A percentile compares a stretch with the other conserved stretches of the same genome.
Conservation (phyloP, 2,888 invertebrate species). For the Phaedon cochleariae region DNA sequence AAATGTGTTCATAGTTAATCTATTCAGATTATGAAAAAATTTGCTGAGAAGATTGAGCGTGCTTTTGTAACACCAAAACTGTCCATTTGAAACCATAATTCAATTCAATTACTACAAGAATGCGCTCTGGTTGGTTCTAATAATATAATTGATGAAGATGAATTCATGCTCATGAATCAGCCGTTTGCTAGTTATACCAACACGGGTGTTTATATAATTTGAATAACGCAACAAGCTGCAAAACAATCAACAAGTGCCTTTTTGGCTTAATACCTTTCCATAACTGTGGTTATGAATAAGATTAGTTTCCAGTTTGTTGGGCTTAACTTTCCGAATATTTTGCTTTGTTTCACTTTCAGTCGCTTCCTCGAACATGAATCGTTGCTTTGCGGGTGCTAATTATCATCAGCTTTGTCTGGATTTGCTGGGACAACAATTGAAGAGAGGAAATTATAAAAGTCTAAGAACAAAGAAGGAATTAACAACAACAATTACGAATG, state of each 20-base stretch:
- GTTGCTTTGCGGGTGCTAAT: slow-evolving; percentile 28
- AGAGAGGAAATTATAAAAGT: not conserved
- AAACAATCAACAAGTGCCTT: slow-evolving; percentile 51
- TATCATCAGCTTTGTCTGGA: slow-evolving; percentile 30
- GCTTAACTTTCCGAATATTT: slow-evolving; percentile 52
- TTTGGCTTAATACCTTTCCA: slow-evolving; percentile 48
- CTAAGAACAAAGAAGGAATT: not conserved
- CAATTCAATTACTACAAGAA: too few relatives aligned
- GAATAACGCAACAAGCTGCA: slow-evolving; percentile 12
- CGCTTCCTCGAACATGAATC: slow-evolving; percentile 34
- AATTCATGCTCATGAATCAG: too few relatives aligned
- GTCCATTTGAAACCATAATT: too few relatives aligned
- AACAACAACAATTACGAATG: too few relatives aligned
- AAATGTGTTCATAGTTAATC: too few relatives aligned
- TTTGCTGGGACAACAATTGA: slow-evolving; percentile 25
- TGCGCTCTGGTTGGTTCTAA: too few relatives aligned
- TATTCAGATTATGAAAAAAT: too few relatives aligned
- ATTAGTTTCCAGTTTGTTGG: slow-evolving; percentile 56
- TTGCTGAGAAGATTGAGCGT: too few relatives aligned
- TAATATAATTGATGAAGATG: too few relatives aligned
- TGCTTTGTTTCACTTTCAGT: slow-evolving; percentile 51
- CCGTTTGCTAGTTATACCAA: not conserved
- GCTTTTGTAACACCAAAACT: too few relatives aligned
- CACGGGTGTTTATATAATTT: not conserved
- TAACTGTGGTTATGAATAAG: slow-evolving; percentile 55